These are phyloP conservation scores for Acanthococcus lagerstroemiae DNA, from an alignment of 2,888 invertebrate species.

Conservation along the genomic window DNA sequence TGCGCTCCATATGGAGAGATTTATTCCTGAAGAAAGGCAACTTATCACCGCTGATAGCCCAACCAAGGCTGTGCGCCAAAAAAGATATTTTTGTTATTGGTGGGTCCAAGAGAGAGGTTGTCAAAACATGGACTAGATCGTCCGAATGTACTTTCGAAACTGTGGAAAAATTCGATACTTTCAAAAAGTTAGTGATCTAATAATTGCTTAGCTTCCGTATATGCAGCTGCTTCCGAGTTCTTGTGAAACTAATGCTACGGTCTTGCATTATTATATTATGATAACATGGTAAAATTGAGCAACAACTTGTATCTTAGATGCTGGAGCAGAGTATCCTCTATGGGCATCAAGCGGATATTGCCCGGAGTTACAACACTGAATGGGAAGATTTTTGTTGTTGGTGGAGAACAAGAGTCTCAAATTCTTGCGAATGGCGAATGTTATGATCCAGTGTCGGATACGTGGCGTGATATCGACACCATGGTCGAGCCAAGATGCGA, in stretches of 20 bases:
- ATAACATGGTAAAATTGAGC: too few relatives aligned
- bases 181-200: conserved; percentile 54
- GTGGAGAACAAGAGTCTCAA: conserved; percentile 82
- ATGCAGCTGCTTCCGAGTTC: too few relatives aligned
- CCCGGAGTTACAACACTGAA: conserved; percentile 77
- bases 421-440: conserved; percentile 81
- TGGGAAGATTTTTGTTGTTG: conserved; percentile 80
- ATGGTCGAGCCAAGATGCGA: conserved; percentile 70
- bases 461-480: conserved; percentile 43
- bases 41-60: conserved; percentile 61
- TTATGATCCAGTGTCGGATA: conserved; percentile 59
- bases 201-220: too few relatives aligned
- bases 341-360: conserved; percentile 74
- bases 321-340: conserved; percentile 71
- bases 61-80: conserved; percentile 73
- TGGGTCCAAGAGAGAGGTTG: conserved; percentile 68
- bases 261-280: too few relatives aligned
- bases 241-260: too few relatives aligned
- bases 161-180: conserved; percentile 73
- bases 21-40: conserved; percentile 46
- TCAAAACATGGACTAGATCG: conserved; percentile 59
- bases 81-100: conserved; percentile 82
- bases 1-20: conserved; percentile 69
- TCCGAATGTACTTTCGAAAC: conserved; percentile 73
- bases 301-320: too few relatives aligned